phyloP scores from a whole-genome alignment of 2,888 invertebrate genomes.

The Argyra leucocephala region DNA sequence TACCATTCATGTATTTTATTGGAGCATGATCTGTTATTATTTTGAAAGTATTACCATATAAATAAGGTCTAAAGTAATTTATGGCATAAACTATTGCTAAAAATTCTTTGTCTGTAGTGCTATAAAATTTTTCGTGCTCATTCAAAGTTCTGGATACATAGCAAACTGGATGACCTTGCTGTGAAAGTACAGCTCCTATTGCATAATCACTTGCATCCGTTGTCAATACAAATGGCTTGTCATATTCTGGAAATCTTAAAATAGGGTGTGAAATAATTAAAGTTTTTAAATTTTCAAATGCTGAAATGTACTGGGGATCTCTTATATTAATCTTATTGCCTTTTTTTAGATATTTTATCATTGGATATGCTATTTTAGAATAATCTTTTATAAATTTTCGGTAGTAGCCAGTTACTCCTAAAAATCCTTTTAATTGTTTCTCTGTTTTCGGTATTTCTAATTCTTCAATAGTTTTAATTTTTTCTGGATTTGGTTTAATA shows the following conservation, averaged over 20 bases:
- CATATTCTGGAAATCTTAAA: conserved; percentile 12
- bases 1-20: conserved; percentile 18
- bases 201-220: conserved; percentile 15
- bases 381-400: conserved; percentile 17
- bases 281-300: conserved; percentile 16
- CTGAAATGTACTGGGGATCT: conserved; percentile 14
- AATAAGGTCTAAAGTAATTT: no score
- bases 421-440: conserved; percentile 10
- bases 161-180: not conserved
- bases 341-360: conserved; percentile 16
- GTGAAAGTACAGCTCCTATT: no score
- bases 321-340: conserved; percentile 12
- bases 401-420: conserved; percentile 16
- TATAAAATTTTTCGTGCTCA: conserved; percentile 9
- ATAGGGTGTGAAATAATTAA: conserved; percentile 12
- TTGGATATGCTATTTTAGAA: conserved; percentile 15
- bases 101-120: not conserved
- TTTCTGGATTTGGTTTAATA: conserved; percentile 18
- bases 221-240: conserved; percentile 14
- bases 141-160: not conserved
- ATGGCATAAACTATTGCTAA: not conserved
- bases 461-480: conserved; percentile 16
- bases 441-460: conserved; percentile 11
- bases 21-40: not conserved
- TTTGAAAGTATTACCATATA: no score